These are phyloP conservation scores for Nephrocerus scutellatus DNA, from an alignment of 2,888 invertebrate genomes.

Conservation along the genomic window DNA sequence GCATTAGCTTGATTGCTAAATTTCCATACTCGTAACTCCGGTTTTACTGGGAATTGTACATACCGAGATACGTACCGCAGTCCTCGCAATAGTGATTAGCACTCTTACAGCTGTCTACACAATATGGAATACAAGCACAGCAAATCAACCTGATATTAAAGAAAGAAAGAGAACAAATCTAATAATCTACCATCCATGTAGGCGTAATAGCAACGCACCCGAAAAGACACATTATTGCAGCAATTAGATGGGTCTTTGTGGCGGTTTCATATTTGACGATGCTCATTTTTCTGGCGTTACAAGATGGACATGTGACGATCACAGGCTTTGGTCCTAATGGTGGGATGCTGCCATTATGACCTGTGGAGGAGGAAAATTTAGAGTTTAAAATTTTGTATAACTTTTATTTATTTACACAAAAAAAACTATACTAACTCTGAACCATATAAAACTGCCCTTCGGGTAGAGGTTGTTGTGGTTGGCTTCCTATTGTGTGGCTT, in stretches of 20 bases:
- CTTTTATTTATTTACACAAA: neutral
- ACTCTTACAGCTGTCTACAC: constrained; percentile 34
- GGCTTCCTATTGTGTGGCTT: neutral
- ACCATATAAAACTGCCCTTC: constrained; percentile 3
- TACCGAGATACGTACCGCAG: constrained; percentile 35
- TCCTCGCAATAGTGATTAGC: constrained; percentile 33
- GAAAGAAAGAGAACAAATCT: constrained; percentile 1
- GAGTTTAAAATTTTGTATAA: neutral
- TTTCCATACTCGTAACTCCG: no score
- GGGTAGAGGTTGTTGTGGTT: constrained; percentile 4
- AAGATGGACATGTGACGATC: constrained; percentile 29
- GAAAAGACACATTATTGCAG: constrained; percentile 24
- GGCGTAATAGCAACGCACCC: constrained; percentile 14
- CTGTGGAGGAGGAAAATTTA: neutral
- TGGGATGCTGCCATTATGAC: no score
- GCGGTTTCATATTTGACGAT: constrained; percentile 23
- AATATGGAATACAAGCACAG: constrained; percentile 35
- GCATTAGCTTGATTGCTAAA: no score
- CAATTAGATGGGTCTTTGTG: constrained; percentile 33
- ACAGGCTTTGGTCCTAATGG: constrained; percentile 17
- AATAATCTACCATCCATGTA: no score
- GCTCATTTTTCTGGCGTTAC: constrained; percentile 26
- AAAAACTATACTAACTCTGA: constrained; percentile 10
- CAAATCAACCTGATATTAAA: constrained; percentile 23
- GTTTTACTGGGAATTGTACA: no score